These are phyloP conservation scores for Porites lobata DNA, from an alignment of 92 coral and sea anemone genomes.

Conservation along the genomic window DNA sequence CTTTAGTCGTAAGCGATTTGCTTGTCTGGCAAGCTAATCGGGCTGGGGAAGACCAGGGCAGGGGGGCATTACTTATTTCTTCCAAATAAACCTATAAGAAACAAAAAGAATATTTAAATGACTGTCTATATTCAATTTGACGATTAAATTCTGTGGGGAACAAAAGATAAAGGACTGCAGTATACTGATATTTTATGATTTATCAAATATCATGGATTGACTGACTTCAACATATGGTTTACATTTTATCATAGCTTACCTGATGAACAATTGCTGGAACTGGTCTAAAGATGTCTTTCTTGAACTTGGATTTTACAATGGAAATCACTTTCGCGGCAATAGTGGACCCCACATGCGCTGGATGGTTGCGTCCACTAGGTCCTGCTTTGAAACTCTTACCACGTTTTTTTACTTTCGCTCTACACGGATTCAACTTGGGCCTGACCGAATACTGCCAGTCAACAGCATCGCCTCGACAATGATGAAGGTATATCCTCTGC, in stretches of 20 bases:
- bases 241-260: background rate
- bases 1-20: background rate
- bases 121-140: background rate
- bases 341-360: background rate
- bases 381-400: background rate
- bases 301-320: constrained; percentile 1
- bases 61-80: background rate
- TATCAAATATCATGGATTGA: background rate
- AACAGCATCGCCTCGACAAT: background rate
- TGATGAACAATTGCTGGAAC: constrained; percentile 23
- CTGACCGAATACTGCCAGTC: constrained; percentile 32
- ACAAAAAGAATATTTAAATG: background rate
- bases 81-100: constrained; percentile 1
- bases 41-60: constrained; percentile 12
- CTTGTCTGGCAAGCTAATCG: background rate
- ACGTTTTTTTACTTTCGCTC: background rate
- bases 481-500: constrained; percentile 25
- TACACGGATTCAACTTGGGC: constrained; percentile 12
- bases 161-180: background rate
- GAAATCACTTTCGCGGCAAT: background rate
- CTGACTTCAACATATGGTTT: background rate
- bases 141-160: background rate
- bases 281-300: constrained; percentile 10
- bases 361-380: constrained; percentile 11
- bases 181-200: background rate